phyloP scores from a whole-genome alignment of 2,888 invertebrate species.

The Phalera bucephala region DNA sequence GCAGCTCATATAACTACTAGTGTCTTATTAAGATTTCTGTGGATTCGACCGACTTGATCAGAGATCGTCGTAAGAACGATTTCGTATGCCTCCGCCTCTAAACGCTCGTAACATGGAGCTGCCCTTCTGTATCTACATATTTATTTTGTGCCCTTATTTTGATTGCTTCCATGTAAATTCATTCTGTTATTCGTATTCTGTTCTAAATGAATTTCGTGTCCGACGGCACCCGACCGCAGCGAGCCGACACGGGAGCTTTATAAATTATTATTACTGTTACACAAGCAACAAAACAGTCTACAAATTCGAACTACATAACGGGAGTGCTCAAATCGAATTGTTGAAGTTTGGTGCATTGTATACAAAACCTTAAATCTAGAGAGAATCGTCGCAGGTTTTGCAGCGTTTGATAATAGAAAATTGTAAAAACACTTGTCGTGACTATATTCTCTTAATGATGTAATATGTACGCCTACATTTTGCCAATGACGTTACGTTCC shows the following conservation, averaged over 20 bases:
- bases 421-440: too few relatives aligned
- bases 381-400: constrained; percentile 21
- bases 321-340: constrained; percentile 53
- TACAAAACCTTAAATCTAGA: constrained; percentile 41
- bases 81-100: too few relatives aligned
- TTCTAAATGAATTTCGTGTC: constrained; percentile 65
- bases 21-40: too few relatives aligned
- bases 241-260: constrained; percentile 58
- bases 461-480: too few relatives aligned
- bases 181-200: constrained; percentile 58
- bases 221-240: constrained; percentile 53
- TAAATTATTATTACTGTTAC: constrained; percentile 61
- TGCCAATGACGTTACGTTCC: too few relatives aligned
- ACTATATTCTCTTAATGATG: too few relatives aligned
- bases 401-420: constrained; percentile 21
- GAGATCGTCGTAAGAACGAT: too few relatives aligned
- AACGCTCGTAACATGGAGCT: too few relatives aligned
- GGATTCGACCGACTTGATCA: too few relatives aligned
- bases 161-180: constrained; percentile 72
- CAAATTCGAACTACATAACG: constrained; percentile 56
- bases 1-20: too few relatives aligned
- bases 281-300: constrained; percentile 58
- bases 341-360: constrained; percentile 48
- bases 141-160: too few relatives aligned
- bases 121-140: too few relatives aligned